A percentile compares a stretch with the other conserved stretches of the same genome.
Evolutionary conservation across 2,113 vertebrate species (phyloP).

Genomic region (Vulpes lagopus): DNA sequence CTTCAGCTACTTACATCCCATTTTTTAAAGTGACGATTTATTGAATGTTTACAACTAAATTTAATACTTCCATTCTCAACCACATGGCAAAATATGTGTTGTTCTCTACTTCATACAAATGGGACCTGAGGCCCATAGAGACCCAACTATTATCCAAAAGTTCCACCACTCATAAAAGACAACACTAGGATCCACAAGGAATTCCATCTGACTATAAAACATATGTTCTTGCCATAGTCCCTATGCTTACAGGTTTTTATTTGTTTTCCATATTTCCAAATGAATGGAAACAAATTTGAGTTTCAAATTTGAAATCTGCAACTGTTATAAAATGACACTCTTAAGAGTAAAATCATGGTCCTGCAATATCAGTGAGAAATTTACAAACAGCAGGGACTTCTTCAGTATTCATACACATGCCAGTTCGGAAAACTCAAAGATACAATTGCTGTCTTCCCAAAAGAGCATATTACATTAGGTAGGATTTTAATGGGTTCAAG

Average conservation of each 20-base stretch:
- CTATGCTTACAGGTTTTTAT: neutral
- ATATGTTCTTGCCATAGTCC: neutral
- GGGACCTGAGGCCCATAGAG: neutral
- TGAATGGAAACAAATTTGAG: neutral
- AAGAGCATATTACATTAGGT: neutral
- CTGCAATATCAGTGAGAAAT: neutral
- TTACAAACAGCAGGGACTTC: neutral
- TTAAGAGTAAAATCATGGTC: slow-evolving; percentile 40
- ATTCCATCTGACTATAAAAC: neutral
- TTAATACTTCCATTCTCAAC: slow-evolving; percentile 7
- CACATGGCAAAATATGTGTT: neutral
- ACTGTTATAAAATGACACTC: neutral
- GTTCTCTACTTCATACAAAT: neutral
- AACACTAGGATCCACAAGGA: neutral
- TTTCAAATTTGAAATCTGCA: slow-evolving; percentile 49
- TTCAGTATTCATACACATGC: neutral
- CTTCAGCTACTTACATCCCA: neutral
- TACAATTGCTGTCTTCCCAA: neutral
- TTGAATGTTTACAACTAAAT: neutral
- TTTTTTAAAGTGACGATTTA: neutral
- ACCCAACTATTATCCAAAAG: neutral
- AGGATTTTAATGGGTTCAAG: neutral
- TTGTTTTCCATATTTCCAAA: neutral
- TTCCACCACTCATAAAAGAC: neutral
- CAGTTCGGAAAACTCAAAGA: neutral